Percentiles rank a stretch among this genome's conserved stretches.
Evolutionary conservation across 2,888 invertebrate species (phyloP).

Genomic region (Eupelmus urozonus): DNA sequence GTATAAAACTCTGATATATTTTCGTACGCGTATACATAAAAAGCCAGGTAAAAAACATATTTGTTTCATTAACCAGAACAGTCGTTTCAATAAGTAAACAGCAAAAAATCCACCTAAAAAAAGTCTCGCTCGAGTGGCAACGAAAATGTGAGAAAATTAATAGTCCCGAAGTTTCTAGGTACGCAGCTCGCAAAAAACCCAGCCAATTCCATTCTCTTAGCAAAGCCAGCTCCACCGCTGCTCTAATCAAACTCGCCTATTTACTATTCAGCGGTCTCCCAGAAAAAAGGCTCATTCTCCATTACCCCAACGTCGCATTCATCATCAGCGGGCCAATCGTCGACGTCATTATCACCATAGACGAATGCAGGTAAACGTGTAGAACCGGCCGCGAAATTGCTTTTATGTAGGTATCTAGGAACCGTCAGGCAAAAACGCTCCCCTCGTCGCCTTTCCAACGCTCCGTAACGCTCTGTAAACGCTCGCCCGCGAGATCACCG

Average conservation of each 20-base stretch:
- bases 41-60: no score
- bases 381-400: neutral
- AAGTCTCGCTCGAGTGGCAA: conserved; percentile 4
- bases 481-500: conserved; percentile 28
- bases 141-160: conserved; percentile 37
- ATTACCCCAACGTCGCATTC: neutral
- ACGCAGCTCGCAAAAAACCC: neutral
- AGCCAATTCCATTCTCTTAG: neutral
- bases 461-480: conserved; percentile 74
- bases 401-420: conserved; percentile 57
- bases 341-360: neutral
- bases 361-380: no score
- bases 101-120: conserved; percentile 11
- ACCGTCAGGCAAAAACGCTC: conserved; percentile 34
- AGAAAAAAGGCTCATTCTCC: conserved; percentile 10
- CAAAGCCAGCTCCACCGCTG: neutral
- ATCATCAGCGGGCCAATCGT: neutral
- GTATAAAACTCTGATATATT: no score
- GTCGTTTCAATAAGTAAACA: neutral
- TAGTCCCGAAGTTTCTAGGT: neutral
- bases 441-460: conserved; percentile 46
- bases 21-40: no score
- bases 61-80: no score
- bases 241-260: neutral
- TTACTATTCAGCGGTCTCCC: neutral